Evolutionary conservation across 2,797 vertebrate genomes (phyloP).

Genomic region (Gallirallus australis): DNA sequence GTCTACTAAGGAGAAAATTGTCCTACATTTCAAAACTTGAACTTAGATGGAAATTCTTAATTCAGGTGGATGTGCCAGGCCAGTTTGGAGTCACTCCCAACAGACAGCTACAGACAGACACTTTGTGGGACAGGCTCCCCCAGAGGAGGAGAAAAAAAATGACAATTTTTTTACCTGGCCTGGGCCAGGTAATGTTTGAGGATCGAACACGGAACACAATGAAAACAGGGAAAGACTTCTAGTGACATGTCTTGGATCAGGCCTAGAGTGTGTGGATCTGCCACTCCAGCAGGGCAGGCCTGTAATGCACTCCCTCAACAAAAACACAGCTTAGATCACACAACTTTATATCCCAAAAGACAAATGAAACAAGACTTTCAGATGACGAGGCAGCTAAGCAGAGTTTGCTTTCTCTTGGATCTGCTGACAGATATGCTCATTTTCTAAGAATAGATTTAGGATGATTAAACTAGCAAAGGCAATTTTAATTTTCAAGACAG

Average conservation of each 20-base stretch:
- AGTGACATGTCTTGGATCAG: neutral
- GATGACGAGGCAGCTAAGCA: neutral
- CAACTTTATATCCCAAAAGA: neutral
- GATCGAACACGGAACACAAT: neutral
- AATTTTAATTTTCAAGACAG: conserved; percentile 4
- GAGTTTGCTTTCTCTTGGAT: neutral
- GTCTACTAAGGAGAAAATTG: neutral
- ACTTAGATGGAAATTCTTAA: neutral
- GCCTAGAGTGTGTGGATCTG: neutral
- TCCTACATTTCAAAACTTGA: neutral
- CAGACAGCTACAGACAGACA: neutral
- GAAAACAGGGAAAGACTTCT: neutral
- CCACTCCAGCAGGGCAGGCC: neutral
- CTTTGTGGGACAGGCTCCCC: neutral
- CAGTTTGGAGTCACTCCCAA: neutral
- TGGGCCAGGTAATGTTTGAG: neutral
- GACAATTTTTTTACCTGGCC: neutral
- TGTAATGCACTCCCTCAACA: neutral
- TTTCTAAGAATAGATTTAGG: neutral
- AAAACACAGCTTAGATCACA: neutral
- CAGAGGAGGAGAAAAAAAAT: neutral
- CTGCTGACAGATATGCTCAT: neutral
- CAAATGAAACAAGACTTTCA: neutral
- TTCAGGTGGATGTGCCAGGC: neutral
- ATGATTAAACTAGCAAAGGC: neutral